These are phyloP conservation scores for Abrostola tripartita DNA, from an alignment of 2,888 invertebrate species.

Conservation along the genomic window DNA sequence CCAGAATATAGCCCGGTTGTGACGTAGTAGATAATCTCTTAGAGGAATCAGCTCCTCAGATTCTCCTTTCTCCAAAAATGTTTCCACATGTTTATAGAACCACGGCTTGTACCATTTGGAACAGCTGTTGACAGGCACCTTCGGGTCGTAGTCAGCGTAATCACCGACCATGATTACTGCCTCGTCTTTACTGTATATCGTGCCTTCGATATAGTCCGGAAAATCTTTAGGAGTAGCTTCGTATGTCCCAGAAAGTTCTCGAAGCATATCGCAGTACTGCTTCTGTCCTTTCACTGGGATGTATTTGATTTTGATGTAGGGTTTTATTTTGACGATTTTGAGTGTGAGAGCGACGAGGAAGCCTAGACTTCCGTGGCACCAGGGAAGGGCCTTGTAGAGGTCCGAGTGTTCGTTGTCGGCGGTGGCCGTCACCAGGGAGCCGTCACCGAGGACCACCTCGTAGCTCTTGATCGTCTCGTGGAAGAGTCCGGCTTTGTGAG, in stretches of 20 bases:
- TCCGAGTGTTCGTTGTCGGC: slow-evolving; percentile 88
- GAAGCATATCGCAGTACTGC: slow-evolving; percentile 89
- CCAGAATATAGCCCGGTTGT: slow-evolving; percentile 92
- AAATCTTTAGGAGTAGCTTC: slow-evolving; percentile 77
- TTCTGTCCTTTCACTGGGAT: slow-evolving; percentile 89
- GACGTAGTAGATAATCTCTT: slow-evolving; percentile 89
- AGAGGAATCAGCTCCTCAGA: slow-evolving; percentile 89
- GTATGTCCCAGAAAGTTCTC: slow-evolving; percentile 89
- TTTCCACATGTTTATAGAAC: slow-evolving; percentile 91
- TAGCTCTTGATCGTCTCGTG: slow-evolving; percentile 90
- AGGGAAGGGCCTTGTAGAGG: slow-evolving; percentile 89
- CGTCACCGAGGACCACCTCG: slow-evolving; percentile 90
- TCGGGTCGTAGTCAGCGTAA: slow-evolving; percentile 88
- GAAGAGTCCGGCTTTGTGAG: slow-evolving; percentile 91
- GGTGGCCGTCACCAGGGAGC: slow-evolving; percentile 88
- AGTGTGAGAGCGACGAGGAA: slow-evolving; percentile 90
- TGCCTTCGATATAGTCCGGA: slow-evolving; percentile 91
- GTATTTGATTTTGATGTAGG: slow-evolving; percentile 90
- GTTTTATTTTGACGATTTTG: slow-evolving; percentile 89
- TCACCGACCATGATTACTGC: slow-evolving; percentile 91
- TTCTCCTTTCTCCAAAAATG: slow-evolving; percentile 85
- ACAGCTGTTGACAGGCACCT: slow-evolving; percentile 86
- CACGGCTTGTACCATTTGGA: slow-evolving; percentile 91
- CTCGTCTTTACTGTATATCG: slow-evolving; percentile 89
- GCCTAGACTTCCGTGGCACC: slow-evolving; percentile 91